These are phyloP conservation scores for Echinometra lucunter DNA, from an alignment of 53 echinoderm and acorn worm genomes.

Conservation along the genomic window DNA sequence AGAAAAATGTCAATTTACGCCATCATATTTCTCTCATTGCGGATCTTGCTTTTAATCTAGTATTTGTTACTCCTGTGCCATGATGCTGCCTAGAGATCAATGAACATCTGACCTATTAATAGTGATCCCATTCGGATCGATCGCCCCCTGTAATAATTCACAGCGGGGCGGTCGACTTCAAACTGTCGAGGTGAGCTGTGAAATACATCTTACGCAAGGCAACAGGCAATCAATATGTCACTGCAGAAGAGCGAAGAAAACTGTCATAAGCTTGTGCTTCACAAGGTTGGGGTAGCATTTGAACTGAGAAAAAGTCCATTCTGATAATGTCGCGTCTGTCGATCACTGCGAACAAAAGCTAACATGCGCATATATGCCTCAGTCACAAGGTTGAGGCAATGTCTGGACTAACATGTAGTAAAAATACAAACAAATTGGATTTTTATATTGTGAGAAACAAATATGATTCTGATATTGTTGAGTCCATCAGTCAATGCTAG, in stretches of 20 bases:
- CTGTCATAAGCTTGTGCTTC: neutral
- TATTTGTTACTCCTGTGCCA: neutral
- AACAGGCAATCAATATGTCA: slow-evolving; percentile 28
- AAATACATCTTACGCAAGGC: neutral
- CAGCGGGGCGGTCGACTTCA: slow-evolving; percentile 11
- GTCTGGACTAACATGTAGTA: no score
- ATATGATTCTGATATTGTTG: slow-evolving; percentile 3
- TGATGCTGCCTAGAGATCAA: neutral
- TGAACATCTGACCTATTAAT: slow-evolving; percentile 30
- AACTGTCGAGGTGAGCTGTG: neutral
- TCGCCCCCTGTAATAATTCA: slow-evolving; percentile 18
- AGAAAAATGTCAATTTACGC: neutral
- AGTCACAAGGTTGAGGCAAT: no score
- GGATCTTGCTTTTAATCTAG: slow-evolving; percentile 19
- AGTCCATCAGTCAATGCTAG: neutral
- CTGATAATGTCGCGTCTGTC: neutral
- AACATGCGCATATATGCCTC: no score
- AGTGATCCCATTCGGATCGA: slow-evolving; percentile 26
- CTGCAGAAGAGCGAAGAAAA: neutral
- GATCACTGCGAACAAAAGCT: slow-evolving; percentile 5
- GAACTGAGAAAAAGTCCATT: slow-evolving; percentile 7
- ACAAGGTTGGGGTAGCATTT: neutral
- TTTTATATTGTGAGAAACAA: slow-evolving; percentile 38
- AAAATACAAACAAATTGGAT: no score
- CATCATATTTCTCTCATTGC: neutral